Conservation (phyloP, 2,888 invertebrate genomes). For the Octodonta nipae region DNA sequence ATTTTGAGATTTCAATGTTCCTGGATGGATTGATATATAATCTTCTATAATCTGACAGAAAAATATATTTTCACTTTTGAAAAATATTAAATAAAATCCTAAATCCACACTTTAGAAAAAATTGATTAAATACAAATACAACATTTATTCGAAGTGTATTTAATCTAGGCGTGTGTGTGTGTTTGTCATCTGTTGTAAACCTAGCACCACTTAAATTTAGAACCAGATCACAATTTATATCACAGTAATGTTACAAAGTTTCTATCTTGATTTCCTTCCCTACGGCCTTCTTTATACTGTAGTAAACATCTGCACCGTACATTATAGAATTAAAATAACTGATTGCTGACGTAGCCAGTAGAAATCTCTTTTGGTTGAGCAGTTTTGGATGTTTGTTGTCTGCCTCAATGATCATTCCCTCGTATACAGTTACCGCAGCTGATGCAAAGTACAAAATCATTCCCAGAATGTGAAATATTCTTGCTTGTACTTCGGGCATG, state of each 20-base stretch:
- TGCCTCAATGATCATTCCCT: conserved; percentile 2
- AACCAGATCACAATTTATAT: too few species aligned
- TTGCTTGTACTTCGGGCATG: conserved; percentile 24
- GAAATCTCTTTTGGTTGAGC: conserved; percentile 12
- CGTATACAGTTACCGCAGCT: conserved; percentile 16
- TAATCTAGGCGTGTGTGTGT: too few species aligned
- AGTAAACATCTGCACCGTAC: conserved; percentile 20
- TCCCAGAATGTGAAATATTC: conserved; percentile 25
- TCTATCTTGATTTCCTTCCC: conserved; percentile 6
- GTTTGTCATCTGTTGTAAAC: too few species aligned
- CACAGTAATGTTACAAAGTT: not conserved
- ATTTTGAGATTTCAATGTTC: too few species aligned
- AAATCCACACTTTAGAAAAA: too few species aligned
- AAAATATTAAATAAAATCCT: too few species aligned
- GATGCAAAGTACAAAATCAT: conserved; percentile 23
- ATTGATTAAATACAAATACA: too few species aligned
- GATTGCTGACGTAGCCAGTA: conserved; percentile 16
- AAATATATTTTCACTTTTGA: too few species aligned
- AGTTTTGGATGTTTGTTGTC: conserved; percentile 7
- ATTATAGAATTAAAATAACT: conserved; percentile 19
- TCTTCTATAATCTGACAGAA: too few species aligned
- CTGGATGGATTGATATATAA: too few species aligned
- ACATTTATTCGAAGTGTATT: too few species aligned
- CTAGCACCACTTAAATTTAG: too few species aligned
- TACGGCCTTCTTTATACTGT: conserved; percentile 17